Evolutionary conservation across 2,113 vertebrate species (phyloP), one percentile per base, ranked within the genome.

Genomic region (Cynoglossus semilaevis): DNA sequence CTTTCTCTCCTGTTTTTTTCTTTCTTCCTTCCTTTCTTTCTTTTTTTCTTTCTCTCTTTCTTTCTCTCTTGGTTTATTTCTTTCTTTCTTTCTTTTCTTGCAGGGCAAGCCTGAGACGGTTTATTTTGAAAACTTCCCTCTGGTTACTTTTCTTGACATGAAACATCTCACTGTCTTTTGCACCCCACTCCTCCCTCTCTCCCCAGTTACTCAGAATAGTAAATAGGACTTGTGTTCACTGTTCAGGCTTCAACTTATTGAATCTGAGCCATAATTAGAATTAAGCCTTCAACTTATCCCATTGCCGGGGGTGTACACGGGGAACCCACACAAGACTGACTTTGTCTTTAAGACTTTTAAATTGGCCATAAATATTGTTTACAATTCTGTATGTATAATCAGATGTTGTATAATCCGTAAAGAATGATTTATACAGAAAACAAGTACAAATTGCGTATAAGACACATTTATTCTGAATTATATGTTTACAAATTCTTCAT

Each of bases 121-220:
- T 82, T 78, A 83, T 74, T 85, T 57, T 83, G 74, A 76, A 75
- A 34, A 63, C 45, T 61, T 63, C 51, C 59, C 47, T 18, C 22
- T 50, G 29, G 11, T 37, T 50, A 5, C 40, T 48, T 40, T 7
- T 13, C 44, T 51, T 53, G 43, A 3, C 50, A 42, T 67, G 51
- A 71, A 45, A 37, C 19, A 42, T 13, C 41, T 58, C 1, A 1
- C 15, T 52, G 0, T 15, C 34, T 36, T 15, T 35, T 56, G 52
- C 11, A 29, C 47, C 47, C 43, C 62, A 61, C 19, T 56, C 74
- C 71, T 66, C 63, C 69, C 65, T 16, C 55, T 62, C 49, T 69
- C 63, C 58, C 51, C 63, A 75, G 78, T 63, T 61, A 74, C 81
- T 69, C 54, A 61, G 55, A 80, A 75, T 75, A 80, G 76, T 74